Evolutionary conservation across 2,797 vertebrate genomes (phyloP).

Genomic region (Ctenopoma multispine): DNA sequence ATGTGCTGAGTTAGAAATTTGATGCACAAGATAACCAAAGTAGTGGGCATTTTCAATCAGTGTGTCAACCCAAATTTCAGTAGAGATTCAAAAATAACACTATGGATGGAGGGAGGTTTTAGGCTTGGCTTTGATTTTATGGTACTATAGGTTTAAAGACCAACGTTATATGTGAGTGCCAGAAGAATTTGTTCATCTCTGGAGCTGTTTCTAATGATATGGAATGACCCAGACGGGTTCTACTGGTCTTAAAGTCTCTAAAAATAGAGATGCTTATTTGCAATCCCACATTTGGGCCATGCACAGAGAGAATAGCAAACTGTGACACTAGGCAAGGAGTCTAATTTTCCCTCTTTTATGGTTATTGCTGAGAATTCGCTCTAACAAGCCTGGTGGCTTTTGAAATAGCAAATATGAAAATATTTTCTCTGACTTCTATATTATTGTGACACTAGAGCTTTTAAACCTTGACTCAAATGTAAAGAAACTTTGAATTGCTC

Average conservation of each 20-base stretch:
- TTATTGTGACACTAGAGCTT: conserved; percentile 11
- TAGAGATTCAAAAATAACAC: conserved; percentile 66
- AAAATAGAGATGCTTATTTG: conserved; percentile 75
- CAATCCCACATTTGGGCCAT: conserved; percentile 57
- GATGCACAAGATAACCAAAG: conserved; percentile 68
- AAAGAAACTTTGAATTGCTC: conserved; percentile 2
- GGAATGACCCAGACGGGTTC: conserved; percentile 64
- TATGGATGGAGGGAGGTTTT: conserved; percentile 60
- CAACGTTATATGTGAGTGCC: conserved; percentile 60
- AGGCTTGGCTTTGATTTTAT: conserved; percentile 65
- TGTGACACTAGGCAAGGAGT: conserved; percentile 59
- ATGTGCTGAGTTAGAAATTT: conserved; percentile 70
- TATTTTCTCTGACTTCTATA: conserved; percentile 33
- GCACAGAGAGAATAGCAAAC: conserved; percentile 59
- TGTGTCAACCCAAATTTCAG: conserved; percentile 65
- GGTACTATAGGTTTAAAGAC: conserved; percentile 57
- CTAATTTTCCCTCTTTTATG: conserved; percentile 59
- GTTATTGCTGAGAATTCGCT: conserved; percentile 55
- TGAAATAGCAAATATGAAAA: conserved; percentile 60
- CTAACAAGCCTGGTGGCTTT: conserved; percentile 53
- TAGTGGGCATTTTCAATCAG: conserved; percentile 66
- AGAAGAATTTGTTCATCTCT: conserved; percentile 68
- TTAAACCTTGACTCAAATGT: conserved; percentile 18
- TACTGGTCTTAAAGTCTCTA: conserved; percentile 62
- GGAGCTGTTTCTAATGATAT: conserved; percentile 73